Base-by-base conservation (phyloP, 23 tunicate genomes). In the Clavelina lepadiformis region DNA sequence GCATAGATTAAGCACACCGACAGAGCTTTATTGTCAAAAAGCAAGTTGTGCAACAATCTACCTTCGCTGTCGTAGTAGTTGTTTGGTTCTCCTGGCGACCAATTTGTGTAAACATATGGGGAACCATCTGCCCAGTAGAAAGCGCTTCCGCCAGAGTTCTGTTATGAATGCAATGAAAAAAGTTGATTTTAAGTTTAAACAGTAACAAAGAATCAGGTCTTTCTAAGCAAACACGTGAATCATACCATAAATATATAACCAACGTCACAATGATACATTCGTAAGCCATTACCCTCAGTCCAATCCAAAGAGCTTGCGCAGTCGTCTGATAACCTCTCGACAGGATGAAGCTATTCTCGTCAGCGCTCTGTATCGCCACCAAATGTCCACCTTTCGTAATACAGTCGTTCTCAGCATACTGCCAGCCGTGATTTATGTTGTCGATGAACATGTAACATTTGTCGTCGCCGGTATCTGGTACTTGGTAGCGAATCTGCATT, bases 81-180 rank as follows among this genome's bases (percentile, higher is more conserved):
- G 83, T 89, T 89, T 56, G 97, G 97, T 71, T 89, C 97, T 5
- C 89, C 83, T 6, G 75, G 50, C 6, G 69, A 62, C 97, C 97
- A 89, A 35, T 89, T 66, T 20, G 54, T 56, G 58, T 81, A 89
- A 70, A 81, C 97, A 52, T 81, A 23, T 11, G 19, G 7, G 11
- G 77, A 21, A 30, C 38, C 71, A 75, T 89, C 97, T 21, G 97
- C 50, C 97, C 97, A 89, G 22, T 47, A 24, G 46, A 89, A 89
- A 0, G 81, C 37, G 25, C 88, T 54, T 29, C 58, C 83, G 20
- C 97, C 97, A 27, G 71, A 45, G 38, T 89, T 82, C 97, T 82
- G 56, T 2, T n/a, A 45, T 55, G 24, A 31, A 38, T n/a, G 2
- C 35, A 53, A 53, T 7, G 6, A 13, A 53, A 11, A 53, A 18